These are phyloP conservation scores for Meda fulgida DNA, from an alignment of 2,797 vertebrate species.

Conservation along the genomic window DNA sequence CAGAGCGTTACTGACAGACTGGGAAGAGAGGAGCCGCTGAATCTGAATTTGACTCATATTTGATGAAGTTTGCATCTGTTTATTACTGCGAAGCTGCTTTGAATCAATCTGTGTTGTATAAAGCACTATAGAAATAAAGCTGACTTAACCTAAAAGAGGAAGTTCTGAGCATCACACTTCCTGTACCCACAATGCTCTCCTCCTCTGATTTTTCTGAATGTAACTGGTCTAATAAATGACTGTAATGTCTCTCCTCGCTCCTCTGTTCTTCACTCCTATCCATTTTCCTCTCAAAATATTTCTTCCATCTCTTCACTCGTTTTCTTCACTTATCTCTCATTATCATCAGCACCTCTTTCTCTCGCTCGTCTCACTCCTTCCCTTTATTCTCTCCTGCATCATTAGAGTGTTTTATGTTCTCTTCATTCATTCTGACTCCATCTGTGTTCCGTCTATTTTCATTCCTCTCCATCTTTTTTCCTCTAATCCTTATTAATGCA, in stretches of 20 bases:
- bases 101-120: too few species aligned
- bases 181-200: slow-evolving; percentile 7
- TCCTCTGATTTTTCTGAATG: background rate
- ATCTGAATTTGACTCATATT: too few species aligned
- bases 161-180: too few species aligned
- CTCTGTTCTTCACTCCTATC: slow-evolving; percentile 35
- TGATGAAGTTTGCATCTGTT: too few species aligned
- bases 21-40: too few species aligned
- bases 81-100: too few species aligned
- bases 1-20: too few species aligned
- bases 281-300: slow-evolving; percentile 29
- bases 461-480: background rate
- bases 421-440: slow-evolving; percentile 26
- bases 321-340: slow-evolving; percentile 46
- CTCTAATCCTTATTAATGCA: background rate
- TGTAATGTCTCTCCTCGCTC: slow-evolving; percentile 12
- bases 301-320: slow-evolving; percentile 11
- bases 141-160: too few species aligned
- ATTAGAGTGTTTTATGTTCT: slow-evolving; percentile 61
- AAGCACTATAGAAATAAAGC: too few species aligned
- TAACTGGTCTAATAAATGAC: slow-evolving; percentile 9
- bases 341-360: slow-evolving; percentile 46
- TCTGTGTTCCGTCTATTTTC: slow-evolving; percentile 22
- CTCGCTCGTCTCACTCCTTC: slow-evolving; percentile 64
- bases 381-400: slow-evolving; percentile 66